Base-by-base conservation (phyloP, 2,113 vertebrate genomes). In the Rana temporaria region DNA sequence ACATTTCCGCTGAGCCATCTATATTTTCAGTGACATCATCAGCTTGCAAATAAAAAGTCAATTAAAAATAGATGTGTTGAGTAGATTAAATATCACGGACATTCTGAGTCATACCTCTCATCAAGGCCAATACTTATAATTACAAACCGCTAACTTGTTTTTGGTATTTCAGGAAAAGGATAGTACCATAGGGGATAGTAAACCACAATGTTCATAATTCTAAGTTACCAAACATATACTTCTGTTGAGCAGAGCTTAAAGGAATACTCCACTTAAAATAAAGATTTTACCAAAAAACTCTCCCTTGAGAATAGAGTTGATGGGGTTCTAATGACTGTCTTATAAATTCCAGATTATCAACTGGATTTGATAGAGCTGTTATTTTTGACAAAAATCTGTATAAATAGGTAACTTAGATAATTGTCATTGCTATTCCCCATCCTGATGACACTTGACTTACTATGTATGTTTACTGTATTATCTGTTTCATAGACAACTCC, bases 21-120 rank as follows among this genome's bases (percentile, higher is more conserved):
- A 62, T 59, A 70, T 59, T 62, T 26, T 19, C 65, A 52, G 70
- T 70, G n/a, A 80, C 56, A 34, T 80, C 65, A 70, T 60, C 32
- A 11, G 15, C 56, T 16, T 48, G 42, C 53, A 79, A 38, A 59
- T 55, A 34, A 53, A 67, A 67, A 70, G 30, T 65, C 75, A 77
- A 77, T 77, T 78, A 78, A 65, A 78, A 78, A 78, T 78, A 22
- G 38, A 78, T 55, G 62, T 55, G 38, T 78, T 53, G 62, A 52
- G 60, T n/a, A 65, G 75, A 78, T 68, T 79, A 67, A 67, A 67
- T 79, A 66, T 79, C 77, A 56, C 56, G 64, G 77, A 67, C 63
- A 34, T 55, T 79, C 64, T 79, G 77, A 56, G 63, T 79, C 64
- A 68, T 56, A 24, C 30, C 52, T 68, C 52, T 57, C 62, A 18